Base-by-base conservation (phyloP, 2,888 invertebrate genomes). In the Lepetodrilus schrolli region DNA sequence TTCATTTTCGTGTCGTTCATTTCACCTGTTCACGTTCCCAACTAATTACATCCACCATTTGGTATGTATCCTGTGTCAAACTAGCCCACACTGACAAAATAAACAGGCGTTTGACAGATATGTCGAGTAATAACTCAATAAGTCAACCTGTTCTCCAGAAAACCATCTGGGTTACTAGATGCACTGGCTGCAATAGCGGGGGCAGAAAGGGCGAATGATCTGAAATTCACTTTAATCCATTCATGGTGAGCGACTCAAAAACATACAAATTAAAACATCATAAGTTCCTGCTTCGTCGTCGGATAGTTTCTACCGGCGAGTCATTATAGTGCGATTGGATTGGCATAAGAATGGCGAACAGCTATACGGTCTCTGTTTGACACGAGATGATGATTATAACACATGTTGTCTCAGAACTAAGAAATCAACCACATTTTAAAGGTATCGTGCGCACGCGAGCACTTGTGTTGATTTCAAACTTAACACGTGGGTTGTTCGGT, bases 181-280 rank as follows among this genome's bases (percentile, higher is more conserved):
- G 58, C 58, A 58, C 34, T 30, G 10, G 58, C 58, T n/a, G 30
- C 58, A n/a, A 34, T 58, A n/a, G 8, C 30, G 30, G 13, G 30
- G 58, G 13, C 58, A 58, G 3, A 17, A 13, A 26, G 58, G 30
- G 10, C 58, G 34, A 3, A 30, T 17, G 13, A 43, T 43, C 10
- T 43, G 43, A 13, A 43, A 58, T 58, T n/a, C 58, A 58, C 58
- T 58, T 58, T 58, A 58, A 58, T 58, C 30, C 58, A 58, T 17
- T 30, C 58, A 58, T 58, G 34, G 10, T 30, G 30, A 34, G 58
- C 23, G 1, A 34, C 23, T 20, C 20, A 68, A 68, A 38, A 38
- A 66, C n/a, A 26, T 23, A 47, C 38, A 68, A n/a, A 68, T 43
- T 68, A 68, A 68, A 68, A 68, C 47, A 68, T 68, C 68, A 47